Evolutionary conservation across 2,888 invertebrate genomes (phyloP), one percentile per base, ranked within the genome.

Genomic region (Drosophila anomelani): DNA sequence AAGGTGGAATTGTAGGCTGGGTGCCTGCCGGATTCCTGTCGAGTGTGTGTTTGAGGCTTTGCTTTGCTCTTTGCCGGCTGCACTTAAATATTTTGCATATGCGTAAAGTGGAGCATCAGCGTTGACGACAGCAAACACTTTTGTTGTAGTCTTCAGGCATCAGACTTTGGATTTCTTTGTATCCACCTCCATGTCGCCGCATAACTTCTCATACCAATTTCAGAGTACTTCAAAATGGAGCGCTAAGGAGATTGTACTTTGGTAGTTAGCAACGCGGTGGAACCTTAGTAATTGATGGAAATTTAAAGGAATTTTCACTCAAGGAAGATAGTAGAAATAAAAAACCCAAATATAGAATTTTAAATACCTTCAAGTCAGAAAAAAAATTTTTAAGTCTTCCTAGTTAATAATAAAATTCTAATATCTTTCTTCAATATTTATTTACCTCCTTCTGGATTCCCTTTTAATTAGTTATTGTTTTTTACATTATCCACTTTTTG

Each of bases 21-120:
- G 23, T 32, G 20, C 29, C 13, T 56, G 29, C 34, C 55, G 51
- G 56, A 46, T 71, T 58, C 69, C 60, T 51, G 80, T 58, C 70
- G 64, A 74, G 75, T 75, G 66, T 71, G 58, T 71, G 46, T 73
- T 57, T 74, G 74, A 64, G 72, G 83, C 87, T 87, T 87, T 87
- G 75, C 82, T 85, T 88, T 88, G 82, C 88, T 79, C 77, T 85
- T 77, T 85, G 85, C 82, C 62, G 82, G 60, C 69, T 88, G 88
- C 82, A 85, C 82, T 83, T 88, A 83, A 83, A 83, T 81, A 85
- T 88, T 88, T 85, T 84, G 83, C 86, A 88, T 84, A 88, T 85
- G 86, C 81, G 81, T 79, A 66, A 61, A 87, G 87, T 79, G 81
- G 67, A 71, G 71, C 72, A 56, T 73, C 53, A 68, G 67, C 70